These are phyloP conservation scores for Malurus alboscapulatus DNA, from an alignment of 2,113 vertebrate species.

Conservation along the genomic window DNA sequence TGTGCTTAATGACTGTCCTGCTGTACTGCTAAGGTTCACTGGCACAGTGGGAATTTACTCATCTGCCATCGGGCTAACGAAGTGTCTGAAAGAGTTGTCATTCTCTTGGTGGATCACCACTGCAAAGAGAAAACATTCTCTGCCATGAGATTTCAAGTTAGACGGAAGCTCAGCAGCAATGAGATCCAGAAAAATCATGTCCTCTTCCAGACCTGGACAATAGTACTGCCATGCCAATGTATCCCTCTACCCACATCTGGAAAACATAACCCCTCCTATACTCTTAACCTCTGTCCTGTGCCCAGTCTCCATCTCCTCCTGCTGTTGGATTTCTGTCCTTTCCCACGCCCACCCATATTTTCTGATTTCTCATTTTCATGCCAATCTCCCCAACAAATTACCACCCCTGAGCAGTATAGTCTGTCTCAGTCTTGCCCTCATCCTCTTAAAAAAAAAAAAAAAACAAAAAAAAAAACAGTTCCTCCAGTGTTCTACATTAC, in stretches of 20 bases:
- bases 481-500: not conserved
- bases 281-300: not conserved
- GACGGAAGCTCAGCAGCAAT: not conserved
- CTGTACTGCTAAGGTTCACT: not conserved
- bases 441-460: accelerated
- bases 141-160: not conserved
- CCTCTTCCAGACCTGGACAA: not conserved
- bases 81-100: not conserved
- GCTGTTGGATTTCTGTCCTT: not conserved
- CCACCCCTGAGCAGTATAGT: not conserved
- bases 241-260: not conserved
- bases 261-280: not conserved
- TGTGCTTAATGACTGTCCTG: not conserved
- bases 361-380: not conserved
- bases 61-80: not conserved
- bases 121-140: not conserved
- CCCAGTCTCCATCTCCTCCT: not conserved
- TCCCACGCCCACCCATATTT: accelerated
- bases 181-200: not conserved
- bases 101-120: not conserved
- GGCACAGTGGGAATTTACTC: not conserved
- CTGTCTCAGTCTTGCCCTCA: not conserved
- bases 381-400: not conserved
- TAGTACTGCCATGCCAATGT: not conserved
- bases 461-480: accelerated